Evolutionary conservation across 2,797 vertebrate genomes (phyloP).

Genomic region (Manis pentadactyla): DNA sequence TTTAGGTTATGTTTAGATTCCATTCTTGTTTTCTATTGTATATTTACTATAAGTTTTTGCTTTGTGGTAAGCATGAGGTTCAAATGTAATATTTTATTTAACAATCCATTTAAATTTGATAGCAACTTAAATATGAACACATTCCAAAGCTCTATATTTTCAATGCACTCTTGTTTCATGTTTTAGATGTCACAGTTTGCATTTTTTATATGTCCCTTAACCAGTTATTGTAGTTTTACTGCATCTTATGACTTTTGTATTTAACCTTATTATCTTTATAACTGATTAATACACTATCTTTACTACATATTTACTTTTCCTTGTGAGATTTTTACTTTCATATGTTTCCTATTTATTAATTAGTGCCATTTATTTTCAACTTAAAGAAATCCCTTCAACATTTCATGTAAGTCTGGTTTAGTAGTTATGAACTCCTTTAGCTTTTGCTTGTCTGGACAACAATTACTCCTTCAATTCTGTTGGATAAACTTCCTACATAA

Average conservation of each 20-base stretch:
- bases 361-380: background rate
- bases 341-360: background rate
- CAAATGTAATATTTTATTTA: no score
- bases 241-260: background rate
- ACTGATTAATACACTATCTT: background rate
- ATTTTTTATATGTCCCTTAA: background rate
- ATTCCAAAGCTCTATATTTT: background rate
- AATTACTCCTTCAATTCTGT: background rate
- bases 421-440: background rate
- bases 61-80: no score
- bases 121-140: background rate
- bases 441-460: background rate
- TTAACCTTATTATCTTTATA: background rate
- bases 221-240: background rate
- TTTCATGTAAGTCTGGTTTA: background rate
- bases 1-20: no score
- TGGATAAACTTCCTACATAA: background rate
- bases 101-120: no score
- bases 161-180: background rate
- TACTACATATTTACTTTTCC: background rate
- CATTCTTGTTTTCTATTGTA: no score
- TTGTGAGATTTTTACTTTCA: background rate
- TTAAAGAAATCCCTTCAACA: background rate
- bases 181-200: background rate
- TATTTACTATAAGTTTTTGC: no score